Conservation (phyloP, 1,140 invertebrate genomes). For the Bombus vancouverensis region DNA sequence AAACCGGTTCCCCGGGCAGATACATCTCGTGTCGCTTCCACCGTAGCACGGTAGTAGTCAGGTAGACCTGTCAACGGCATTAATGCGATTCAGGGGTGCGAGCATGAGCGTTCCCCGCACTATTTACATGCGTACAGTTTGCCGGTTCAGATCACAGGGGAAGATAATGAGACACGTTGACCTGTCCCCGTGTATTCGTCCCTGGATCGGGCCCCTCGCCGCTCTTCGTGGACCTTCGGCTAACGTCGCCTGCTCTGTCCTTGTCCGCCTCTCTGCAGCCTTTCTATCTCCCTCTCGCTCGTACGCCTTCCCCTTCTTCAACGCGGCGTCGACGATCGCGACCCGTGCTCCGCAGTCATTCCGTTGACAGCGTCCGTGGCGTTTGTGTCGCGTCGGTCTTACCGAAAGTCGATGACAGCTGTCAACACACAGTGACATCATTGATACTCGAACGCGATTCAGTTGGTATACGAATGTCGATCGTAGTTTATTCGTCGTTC, state of each 20-base stretch:
- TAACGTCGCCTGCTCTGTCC: constrained; percentile 11
- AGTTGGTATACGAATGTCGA: not conserved
- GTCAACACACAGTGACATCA: constrained; percentile 33
- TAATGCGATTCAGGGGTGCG: constrained; percentile 58
- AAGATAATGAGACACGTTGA: constrained; percentile 61
- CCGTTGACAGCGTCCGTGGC: constrained; percentile 70
- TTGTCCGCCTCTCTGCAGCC: not conserved
- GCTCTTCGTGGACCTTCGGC: constrained; percentile 3
- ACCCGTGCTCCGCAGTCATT: constrained; percentile 64
- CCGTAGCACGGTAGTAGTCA: constrained; percentile 38
- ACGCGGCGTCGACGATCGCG: constrained; percentile 41
- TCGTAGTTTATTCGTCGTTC: not conserved
- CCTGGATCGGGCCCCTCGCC: constrained; percentile 17
- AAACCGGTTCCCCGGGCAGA: constrained; percentile 53
- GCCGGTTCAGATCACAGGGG: constrained; percentile 53
- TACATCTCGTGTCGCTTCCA: constrained; percentile 31
- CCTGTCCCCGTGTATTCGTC: constrained; percentile 50
- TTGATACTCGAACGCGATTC: not conserved
- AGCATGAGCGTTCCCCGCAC: constrained; percentile 25
- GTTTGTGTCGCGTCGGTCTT: constrained; percentile 20
- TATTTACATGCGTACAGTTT: constrained; percentile 57
- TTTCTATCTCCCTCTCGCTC: constrained; percentile 18
- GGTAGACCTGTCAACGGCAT: constrained; percentile 52
- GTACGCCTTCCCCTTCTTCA: constrained; percentile 30
- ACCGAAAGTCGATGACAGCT: constrained; percentile 50